phyloP scores from a whole-genome alignment of 1,140 invertebrate species.

The Trichogramma pretiosum region DNA sequence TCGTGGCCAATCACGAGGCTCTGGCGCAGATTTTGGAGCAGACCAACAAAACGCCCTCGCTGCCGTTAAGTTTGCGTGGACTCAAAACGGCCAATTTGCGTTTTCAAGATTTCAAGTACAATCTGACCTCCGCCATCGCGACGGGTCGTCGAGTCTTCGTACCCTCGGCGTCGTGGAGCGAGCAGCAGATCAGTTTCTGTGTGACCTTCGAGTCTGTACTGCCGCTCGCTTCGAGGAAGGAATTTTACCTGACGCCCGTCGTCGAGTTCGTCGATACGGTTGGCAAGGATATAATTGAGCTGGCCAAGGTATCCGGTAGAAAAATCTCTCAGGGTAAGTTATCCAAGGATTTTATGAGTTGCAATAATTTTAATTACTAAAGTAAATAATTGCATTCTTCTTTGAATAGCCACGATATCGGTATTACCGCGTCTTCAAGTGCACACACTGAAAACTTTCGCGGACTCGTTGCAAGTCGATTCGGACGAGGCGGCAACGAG shows the following conservation, averaged over 20 bases:
- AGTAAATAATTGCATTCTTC: no score
- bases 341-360: not conserved
- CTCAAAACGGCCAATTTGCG: slow-evolving; percentile 63
- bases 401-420: slow-evolving; percentile 60
- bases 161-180: slow-evolving; percentile 60
- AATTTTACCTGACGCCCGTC: slow-evolving; percentile 59
- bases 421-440: slow-evolving; percentile 61
- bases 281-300: slow-evolving; percentile 52
- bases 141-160: slow-evolving; percentile 64
- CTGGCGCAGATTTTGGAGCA: slow-evolving; percentile 74
- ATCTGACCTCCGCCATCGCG: slow-evolving; percentile 46
- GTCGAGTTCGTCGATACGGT: slow-evolving; percentile 71
- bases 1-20: slow-evolving; percentile 81
- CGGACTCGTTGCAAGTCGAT: slow-evolving; percentile 26
- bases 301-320: slow-evolving; percentile 42
- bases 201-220: slow-evolving; percentile 54
- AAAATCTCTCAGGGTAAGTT: slow-evolving; percentile 31
- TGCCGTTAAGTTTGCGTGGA: slow-evolving; percentile 56
- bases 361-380: no score
- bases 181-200: slow-evolving; percentile 62
- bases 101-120: slow-evolving; percentile 59
- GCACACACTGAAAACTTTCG: slow-evolving; percentile 59
- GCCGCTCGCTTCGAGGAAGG: slow-evolving; percentile 32
- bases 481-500: slow-evolving; percentile 41
- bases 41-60: slow-evolving; percentile 59